These are phyloP conservation scores for Collichthys lucidus DNA, from an alignment of 2,113 vertebrate species.

Conservation along the genomic window DNA sequence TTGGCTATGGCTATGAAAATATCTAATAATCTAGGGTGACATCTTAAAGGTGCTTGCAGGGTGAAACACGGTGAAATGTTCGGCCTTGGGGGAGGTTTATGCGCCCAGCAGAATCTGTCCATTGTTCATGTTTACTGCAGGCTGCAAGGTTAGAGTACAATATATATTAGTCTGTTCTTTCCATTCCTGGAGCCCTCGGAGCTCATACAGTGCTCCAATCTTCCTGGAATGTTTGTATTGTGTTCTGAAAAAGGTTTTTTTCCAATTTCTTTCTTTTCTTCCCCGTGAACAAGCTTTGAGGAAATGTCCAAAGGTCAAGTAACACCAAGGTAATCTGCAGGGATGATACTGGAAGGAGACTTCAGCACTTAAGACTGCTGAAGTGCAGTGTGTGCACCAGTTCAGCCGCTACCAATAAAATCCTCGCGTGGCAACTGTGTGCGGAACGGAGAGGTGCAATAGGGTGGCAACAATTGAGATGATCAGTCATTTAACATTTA, in stretches of 20 bases:
- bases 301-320: conserved; percentile 21
- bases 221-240: background rate
- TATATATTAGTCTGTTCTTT: background rate
- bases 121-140: background rate
- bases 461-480: background rate
- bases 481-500: background rate
- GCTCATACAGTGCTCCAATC: background rate
- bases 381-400: too few species aligned
- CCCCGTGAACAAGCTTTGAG: conserved; percentile 19
- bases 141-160: background rate
- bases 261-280: conserved; percentile 7
- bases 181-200: background rate
- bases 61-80: background rate
- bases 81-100: background rate
- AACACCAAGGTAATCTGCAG: background rate
- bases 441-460: background rate
- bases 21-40: background rate
- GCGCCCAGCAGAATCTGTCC: background rate
- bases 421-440: background rate
- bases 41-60: background rate
- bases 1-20: background rate
- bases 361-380: background rate
- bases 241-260: background rate
- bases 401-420: background rate
- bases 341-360: conserved; percentile 4